Conservation (phyloP, 2,797 vertebrate genomes). For the Anabacerthia variegaticeps region DNA sequence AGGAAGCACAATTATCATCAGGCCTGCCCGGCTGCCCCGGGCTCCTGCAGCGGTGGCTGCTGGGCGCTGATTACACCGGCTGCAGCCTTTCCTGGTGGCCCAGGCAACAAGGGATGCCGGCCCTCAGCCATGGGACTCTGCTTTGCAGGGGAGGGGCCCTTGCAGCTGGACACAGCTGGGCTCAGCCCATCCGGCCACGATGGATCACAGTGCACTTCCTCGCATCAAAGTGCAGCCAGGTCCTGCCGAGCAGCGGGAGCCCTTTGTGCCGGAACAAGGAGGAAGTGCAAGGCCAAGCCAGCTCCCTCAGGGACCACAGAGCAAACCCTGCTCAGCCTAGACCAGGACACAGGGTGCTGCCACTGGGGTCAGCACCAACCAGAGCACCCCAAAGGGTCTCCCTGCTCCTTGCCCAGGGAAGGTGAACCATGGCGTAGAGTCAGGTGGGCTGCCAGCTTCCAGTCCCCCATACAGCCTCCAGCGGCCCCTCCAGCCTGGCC, state of each 20-base stretch:
- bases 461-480: rapidly evolving
- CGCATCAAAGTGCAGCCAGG: rapidly evolving
- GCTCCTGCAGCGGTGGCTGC: rapidly evolving
- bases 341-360: not conserved
- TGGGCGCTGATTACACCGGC: not conserved
- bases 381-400: not conserved
- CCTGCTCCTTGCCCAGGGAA: not conserved
- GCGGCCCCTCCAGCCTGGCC: not conserved
- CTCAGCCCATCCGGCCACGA: not conserved
- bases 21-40: rapidly evolving
- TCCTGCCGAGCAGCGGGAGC: rapidly evolving
- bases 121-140: not conserved
- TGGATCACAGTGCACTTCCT: not conserved
- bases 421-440: rapidly evolving
- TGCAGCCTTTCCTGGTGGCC: not conserved
- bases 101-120: rapidly evolving
- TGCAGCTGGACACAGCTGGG: not conserved
- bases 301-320: not conserved
- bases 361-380: not conserved
- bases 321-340: not conserved
- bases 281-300: rapidly evolving
- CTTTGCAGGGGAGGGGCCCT: rapidly evolving
- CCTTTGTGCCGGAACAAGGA: not conserved
- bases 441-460: not conserved
- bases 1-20: not conserved